phyloP scores from a whole-genome alignment of 2,797 vertebrate genomes.

The Echiichthys vipera region DNA sequence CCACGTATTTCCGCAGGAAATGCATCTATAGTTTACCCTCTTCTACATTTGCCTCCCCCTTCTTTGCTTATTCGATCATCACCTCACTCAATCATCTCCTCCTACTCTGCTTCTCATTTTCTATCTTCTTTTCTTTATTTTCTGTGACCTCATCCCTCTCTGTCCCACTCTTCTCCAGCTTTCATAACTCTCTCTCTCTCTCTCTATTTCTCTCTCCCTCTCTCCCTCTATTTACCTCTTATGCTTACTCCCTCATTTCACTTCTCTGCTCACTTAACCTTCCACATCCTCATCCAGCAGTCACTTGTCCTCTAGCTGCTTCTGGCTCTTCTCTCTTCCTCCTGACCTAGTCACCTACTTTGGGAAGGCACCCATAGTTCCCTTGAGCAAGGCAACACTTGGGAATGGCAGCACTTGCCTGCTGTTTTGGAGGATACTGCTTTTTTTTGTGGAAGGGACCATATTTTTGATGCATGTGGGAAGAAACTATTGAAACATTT shows the following conservation, averaged over 20 bases:
- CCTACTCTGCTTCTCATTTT: conserved; percentile 40
- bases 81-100: conserved; percentile 59
- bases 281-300: conserved; percentile 29
- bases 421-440: neutral
- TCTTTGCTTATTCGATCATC: conserved; percentile 38
- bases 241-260: conserved; percentile 29
- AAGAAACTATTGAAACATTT: neutral
- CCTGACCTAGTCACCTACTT: conserved; percentile 45
- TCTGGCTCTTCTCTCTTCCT: conserved; percentile 4
- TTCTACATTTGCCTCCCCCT: conserved; percentile 44
- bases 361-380: neutral
- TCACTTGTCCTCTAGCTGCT: conserved; percentile 23
- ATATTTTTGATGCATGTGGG: neutral
- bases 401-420: neutral
- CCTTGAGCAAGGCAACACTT: neutral
- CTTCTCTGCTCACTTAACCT: conserved; percentile 34
- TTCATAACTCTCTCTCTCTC: conserved; percentile 15
- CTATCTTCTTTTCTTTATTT: conserved; percentile 28
- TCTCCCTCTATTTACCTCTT: conserved; percentile 16
- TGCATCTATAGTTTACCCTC: conserved; percentile 56
- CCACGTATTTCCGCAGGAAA: too few relatives aligned
- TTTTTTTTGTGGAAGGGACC: neutral
- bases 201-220: neutral
- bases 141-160: conserved; percentile 49
- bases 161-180: conserved; percentile 19